Conservation (phyloP, 2,797 vertebrate species). For the Gymnothorax javanicus region DNA sequence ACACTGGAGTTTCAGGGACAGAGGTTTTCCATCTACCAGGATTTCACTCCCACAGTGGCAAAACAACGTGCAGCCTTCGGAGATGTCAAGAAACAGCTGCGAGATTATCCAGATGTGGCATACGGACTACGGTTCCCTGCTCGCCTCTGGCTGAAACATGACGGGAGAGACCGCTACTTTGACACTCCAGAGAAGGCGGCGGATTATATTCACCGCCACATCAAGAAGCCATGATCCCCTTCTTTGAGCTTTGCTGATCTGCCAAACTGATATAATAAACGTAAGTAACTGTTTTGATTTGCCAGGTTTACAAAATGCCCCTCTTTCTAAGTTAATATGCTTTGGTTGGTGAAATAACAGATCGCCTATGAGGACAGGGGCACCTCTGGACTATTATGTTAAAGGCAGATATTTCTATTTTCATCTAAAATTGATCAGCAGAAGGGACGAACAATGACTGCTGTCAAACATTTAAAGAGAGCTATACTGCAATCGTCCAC, state of each 20-base stretch:
- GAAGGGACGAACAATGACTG: too few species aligned
- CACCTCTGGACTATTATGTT: not conserved
- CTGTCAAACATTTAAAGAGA: too few species aligned
- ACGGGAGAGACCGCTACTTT: not conserved
- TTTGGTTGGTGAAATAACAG: not conserved
- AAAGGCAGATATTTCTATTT: not conserved
- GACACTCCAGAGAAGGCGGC: not conserved
- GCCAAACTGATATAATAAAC: not conserved
- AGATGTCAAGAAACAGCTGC: not conserved
- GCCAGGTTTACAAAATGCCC: not conserved
- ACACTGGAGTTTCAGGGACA: not conserved
- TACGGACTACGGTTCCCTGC: constrained; percentile 6
- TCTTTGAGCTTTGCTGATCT: not conserved
- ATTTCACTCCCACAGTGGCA: not conserved
- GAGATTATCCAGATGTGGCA: not conserved
- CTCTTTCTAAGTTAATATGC: not conserved
- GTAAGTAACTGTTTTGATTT: not conserved
- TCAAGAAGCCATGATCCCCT: constrained; percentile 5
- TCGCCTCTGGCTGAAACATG: constrained; percentile 11
- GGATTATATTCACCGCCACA: not conserved
- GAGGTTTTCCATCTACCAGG: not conserved
- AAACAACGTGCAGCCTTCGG: not conserved
- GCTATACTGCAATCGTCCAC: too few species aligned
- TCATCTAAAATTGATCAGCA: not conserved
- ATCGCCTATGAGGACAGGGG: not conserved